Evolutionary conservation across 2,113 vertebrate species (phyloP).

Genomic region (Syngnathoides biaculeatus): DNA sequence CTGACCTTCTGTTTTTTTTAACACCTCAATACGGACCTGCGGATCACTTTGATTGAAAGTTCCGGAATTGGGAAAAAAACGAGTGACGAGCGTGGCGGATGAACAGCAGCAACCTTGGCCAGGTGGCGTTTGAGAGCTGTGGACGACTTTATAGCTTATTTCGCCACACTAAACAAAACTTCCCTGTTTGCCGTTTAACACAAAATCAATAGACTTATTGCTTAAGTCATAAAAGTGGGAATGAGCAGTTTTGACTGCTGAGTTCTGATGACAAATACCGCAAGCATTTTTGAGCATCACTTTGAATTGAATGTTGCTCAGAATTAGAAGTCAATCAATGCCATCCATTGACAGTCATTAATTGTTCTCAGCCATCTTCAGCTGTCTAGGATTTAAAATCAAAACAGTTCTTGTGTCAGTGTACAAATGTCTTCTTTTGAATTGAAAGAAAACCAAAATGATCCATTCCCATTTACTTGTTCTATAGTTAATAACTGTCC

Average conservation of each 20-base stretch:
- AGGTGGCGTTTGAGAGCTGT: background rate
- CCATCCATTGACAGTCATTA: no score
- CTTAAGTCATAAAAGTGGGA: conserved; percentile 1
- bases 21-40: background rate
- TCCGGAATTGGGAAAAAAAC: background rate
- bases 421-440: no score
- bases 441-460: no score
- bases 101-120: background rate
- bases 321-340: no score
- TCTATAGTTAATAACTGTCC: no score
- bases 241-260: conserved; percentile 1
- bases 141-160: background rate
- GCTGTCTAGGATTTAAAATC: no score
- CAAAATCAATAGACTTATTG: conserved; percentile 1
- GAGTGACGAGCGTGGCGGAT: background rate
- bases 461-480: no score
- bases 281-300: background rate
- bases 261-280: background rate
- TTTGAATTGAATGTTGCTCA: no score
- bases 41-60: conserved; percentile 1
- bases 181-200: background rate
- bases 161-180: background rate
- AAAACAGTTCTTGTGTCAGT: no score
- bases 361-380: no score
- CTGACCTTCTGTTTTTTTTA: conserved; percentile 25